A percentile compares a stretch with the other conserved stretches of the same genome.
These are phyloP conservation scores for Babylonia areolata DNA, from an alignment of 1,140 invertebrate species.

Conservation along the genomic window DNA sequence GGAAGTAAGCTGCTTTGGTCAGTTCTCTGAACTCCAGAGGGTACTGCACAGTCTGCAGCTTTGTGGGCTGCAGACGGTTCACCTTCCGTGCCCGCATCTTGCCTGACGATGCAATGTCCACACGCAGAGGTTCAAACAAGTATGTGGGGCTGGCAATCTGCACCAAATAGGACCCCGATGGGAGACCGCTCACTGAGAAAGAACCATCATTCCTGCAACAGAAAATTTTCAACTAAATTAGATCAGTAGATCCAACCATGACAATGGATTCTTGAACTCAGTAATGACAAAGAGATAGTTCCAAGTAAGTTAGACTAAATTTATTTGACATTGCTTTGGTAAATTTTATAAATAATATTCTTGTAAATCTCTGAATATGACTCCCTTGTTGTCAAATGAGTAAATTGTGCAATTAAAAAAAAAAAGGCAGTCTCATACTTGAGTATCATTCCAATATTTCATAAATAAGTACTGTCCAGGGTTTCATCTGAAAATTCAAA, in stretches of 20 bases:
- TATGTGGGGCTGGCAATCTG: slow-evolving; percentile 94
- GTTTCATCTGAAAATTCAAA: too few species aligned
- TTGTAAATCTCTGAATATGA: too few species aligned
- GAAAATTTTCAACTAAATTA: slow-evolving; percentile 42
- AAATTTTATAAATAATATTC: too few species aligned
- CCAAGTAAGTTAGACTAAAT: background rate
- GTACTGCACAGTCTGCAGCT: slow-evolving; percentile 84
- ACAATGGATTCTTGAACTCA: too few species aligned
- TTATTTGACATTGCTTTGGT: too few species aligned
- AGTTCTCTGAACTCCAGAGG: slow-evolving; percentile 91
- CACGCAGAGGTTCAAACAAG: slow-evolving; percentile 79
- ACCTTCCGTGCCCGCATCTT: slow-evolving; percentile 96
- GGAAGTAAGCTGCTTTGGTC: slow-evolving; percentile 92
- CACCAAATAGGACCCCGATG: slow-evolving; percentile 95
- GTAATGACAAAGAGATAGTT: background rate
- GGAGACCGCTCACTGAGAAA: slow-evolving; percentile 92
- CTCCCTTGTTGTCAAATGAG: too few species aligned
- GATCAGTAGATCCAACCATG: too few species aligned
- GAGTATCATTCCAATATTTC: too few species aligned
- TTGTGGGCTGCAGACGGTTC: slow-evolving; percentile 94
- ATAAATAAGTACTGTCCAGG: too few species aligned
- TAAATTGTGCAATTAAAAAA: too few species aligned
- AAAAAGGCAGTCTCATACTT: too few species aligned
- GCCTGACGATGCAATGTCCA: slow-evolving; percentile 79
- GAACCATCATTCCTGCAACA: slow-evolving; percentile 84